These are phyloP conservation scores for Apis florea DNA, from an alignment of 1,140 invertebrate species.

Conservation along the genomic window DNA sequence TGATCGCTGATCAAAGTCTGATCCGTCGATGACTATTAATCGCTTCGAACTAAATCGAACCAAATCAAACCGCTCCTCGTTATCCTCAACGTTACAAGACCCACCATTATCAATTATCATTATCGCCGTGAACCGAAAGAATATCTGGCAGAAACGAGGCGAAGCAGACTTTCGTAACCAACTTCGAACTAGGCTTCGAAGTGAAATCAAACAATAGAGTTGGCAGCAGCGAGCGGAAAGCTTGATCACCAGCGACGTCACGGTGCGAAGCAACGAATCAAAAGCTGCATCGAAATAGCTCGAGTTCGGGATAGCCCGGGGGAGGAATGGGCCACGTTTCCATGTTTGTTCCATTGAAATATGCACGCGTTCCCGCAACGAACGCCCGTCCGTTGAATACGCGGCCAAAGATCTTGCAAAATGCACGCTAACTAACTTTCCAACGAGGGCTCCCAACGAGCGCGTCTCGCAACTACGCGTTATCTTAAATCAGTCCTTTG, in stretches of 20 bases:
- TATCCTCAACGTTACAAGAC: no score
- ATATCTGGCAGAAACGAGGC: neutral
- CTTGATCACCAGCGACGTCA: neutral
- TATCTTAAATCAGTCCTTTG: conserved; percentile 32
- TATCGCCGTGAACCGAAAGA: neutral
- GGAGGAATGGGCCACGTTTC: neutral
- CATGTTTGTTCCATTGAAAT: conserved; percentile 7
- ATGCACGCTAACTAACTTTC: conserved; percentile 13
- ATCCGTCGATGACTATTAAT: no score
- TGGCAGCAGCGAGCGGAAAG: neutral
- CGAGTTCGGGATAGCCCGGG: neutral
- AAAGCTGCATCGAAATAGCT: neutral
- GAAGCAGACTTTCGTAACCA: neutral
- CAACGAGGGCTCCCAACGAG: neutral
- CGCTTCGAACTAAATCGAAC: no score
- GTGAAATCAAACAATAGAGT: neutral
- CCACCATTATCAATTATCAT: no score
- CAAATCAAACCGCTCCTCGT: no score
- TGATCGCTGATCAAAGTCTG: no score
- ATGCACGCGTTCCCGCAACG: neutral
- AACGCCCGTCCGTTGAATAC: neutral
- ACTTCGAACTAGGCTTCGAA: neutral
- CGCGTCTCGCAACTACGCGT: neutral
- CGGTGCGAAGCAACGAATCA: neutral
- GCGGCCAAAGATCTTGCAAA: conserved; percentile 9